Evolutionary conservation across 1,140 invertebrate genomes (phyloP), one percentile per base, ranked within the genome.

Genomic region (Atopsyche davidsoni): DNA sequence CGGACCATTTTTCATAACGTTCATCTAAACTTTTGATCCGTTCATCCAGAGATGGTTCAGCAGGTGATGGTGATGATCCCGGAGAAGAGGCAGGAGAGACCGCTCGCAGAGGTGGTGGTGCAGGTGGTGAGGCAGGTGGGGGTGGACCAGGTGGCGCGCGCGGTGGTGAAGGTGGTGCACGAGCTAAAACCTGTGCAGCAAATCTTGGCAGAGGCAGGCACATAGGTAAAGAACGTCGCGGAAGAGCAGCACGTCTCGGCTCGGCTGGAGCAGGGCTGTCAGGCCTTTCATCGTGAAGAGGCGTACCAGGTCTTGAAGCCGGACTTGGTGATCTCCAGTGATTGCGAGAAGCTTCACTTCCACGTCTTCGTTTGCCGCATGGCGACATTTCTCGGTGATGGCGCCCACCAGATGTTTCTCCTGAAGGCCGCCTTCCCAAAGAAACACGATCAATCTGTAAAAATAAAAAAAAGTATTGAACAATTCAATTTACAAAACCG

Each of bases 1-100:
- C 79, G 9, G 84, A 88, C 88, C 90, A 93, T 48, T 87, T 86
- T 66, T 92, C 89, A 61, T 91, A 93, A 64, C 91, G 92, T 66
- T 95, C 92, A 69, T 96, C 92, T 11, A 97, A 75, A 81, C 67
- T 86, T 67, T 72, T 67, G 32, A 98, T 89, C 47, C 92, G 75
- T 64, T 96, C 92, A 60, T 96, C 92, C 41, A 95, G 75, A 24
- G 82, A 82, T 1, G 79, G 83, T 62, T 60, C 75, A 59, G 62
- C 72, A 39, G 70, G 83, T 59, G 75, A 77, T 34, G 72, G 73
- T 55, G 73, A 70, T 4, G 65, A 76, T 52, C 79, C 80, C 0
- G 77, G 57, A 22, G 76, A 76, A 25, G 67, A 66, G 2, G 75
- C 73, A 18, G 75, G 62, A 6, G 74, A 77, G 2, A 80, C 80